Evolutionary conservation across 2,797 vertebrate species (phyloP).

Genomic region (Arrhamphus sclerolepis): DNA sequence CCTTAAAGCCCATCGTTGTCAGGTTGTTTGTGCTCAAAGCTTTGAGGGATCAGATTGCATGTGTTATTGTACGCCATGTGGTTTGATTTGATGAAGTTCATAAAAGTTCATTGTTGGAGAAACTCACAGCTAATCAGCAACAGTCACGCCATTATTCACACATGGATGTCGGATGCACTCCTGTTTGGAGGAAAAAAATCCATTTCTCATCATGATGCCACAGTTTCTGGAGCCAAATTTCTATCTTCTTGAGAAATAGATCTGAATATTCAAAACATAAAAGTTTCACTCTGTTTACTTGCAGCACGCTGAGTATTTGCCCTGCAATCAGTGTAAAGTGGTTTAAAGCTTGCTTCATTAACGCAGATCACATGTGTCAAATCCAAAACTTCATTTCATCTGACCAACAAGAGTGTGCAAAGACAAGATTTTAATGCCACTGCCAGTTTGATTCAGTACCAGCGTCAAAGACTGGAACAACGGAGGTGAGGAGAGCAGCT

Average conservation of each 20-base stretch:
- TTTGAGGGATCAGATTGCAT: slow-evolving; percentile 27
- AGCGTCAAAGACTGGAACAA: too few species aligned
- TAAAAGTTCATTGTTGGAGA: slow-evolving; percentile 31
- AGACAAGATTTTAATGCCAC: too few species aligned
- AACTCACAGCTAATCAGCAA: slow-evolving; percentile 26
- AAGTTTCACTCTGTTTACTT: background rate
- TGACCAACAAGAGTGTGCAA: too few species aligned
- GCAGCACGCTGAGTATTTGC: background rate
- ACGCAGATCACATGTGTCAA: too few species aligned
- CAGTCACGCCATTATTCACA: slow-evolving; percentile 3
- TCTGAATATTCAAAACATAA: background rate
- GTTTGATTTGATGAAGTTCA: slow-evolving; percentile 36
- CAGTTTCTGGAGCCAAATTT: too few species aligned
- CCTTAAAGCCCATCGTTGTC: slow-evolving; percentile 31
- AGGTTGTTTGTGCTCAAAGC: slow-evolving; percentile 18
- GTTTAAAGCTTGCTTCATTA: too few species aligned
- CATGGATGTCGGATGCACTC: background rate
- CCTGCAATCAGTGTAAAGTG: background rate
- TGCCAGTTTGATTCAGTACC: too few species aligned
- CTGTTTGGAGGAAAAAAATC: too few species aligned
- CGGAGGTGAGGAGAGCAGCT: too few species aligned
- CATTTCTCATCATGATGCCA: too few species aligned
- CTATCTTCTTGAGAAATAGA: background rate
- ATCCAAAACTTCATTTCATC: too few species aligned
- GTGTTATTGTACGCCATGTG: slow-evolving; percentile 21